phyloP scores from a whole-genome alignment of 2,113 vertebrate genomes.

The Vidua chalybeata region DNA sequence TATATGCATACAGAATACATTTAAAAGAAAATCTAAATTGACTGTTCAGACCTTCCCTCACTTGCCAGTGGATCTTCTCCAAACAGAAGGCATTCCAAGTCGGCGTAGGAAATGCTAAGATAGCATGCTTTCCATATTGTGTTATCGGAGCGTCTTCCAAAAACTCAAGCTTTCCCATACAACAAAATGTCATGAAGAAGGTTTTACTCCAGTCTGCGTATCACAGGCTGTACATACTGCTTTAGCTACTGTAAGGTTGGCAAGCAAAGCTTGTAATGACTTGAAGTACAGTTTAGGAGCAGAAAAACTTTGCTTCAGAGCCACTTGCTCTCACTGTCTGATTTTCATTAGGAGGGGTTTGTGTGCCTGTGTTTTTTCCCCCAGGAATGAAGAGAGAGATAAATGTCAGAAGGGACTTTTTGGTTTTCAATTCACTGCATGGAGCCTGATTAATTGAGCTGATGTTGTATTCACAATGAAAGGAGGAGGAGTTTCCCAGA shows the following conservation, averaged over 20 bases:
- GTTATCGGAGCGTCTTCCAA: constrained; percentile 74
- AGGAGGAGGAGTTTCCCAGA: neutral
- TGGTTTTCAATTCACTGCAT: neutral
- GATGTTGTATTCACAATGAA: neutral
- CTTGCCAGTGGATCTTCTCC: constrained; percentile 81
- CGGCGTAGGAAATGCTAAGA: constrained; percentile 76
- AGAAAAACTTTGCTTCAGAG: constrained; percentile 55
- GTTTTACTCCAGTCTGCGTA: constrained; percentile 73
- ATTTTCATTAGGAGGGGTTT: constrained; percentile 43
- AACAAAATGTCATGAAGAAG: constrained; percentile 77
- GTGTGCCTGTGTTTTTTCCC: neutral
- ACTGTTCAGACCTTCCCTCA: constrained; percentile 81
- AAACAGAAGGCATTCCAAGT: constrained; percentile 79
- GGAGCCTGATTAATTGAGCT: neutral
- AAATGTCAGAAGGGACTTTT: constrained; percentile 40
- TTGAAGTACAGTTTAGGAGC: constrained; percentile 65
- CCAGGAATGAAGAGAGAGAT: constrained; percentile 31
- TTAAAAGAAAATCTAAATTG: constrained; percentile 83
- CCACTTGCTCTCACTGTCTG: constrained; percentile 39
- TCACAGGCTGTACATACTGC: constrained; percentile 63
- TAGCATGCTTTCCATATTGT: constrained; percentile 79
- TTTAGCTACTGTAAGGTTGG: constrained; percentile 58
- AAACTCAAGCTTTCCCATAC: constrained; percentile 74
- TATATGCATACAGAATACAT: constrained; percentile 83
- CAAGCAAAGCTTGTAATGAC: constrained; percentile 56